Percentiles rank a stretch among this genome's conserved stretches.
Evolutionary conservation across 2,888 invertebrate genomes (phyloP).

Genomic region (Luperina nickerlii): DNA sequence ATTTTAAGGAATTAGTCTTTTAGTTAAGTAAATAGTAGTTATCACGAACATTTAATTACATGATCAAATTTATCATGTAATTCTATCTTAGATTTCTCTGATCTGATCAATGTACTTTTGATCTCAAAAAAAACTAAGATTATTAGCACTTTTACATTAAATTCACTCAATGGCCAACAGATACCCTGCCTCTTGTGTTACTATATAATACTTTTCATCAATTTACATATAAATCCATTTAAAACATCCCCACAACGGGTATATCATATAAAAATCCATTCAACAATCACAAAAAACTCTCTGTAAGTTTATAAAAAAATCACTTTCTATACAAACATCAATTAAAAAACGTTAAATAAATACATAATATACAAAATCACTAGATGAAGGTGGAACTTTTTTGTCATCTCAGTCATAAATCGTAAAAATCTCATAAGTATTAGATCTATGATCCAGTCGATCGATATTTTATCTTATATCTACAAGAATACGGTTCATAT

Average conservation of each 20-base stretch:
- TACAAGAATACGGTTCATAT: conserved; percentile 51
- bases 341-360: conserved; percentile 70
- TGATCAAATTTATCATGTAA: neutral
- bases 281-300: conserved; percentile 67
- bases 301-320: conserved; percentile 55
- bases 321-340: conserved; percentile 65
- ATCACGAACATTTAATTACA: conserved; percentile 19
- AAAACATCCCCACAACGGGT: conserved; percentile 59
- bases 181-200: conserved; percentile 60
- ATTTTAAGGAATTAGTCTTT: conserved; percentile 11
- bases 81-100: too few species aligned
- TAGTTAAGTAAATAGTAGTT: conserved; percentile 7
- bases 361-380: conserved; percentile 72
- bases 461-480: conserved; percentile 61
- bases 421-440: conserved; percentile 67
- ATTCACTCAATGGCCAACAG: conserved; percentile 2
- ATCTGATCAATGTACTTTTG: neutral
- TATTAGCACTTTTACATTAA: conserved; percentile 8
- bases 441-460: conserved; percentile 69
- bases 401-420: conserved; percentile 70
- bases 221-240: conserved; percentile 61
- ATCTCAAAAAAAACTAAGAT: neutral
- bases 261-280: conserved; percentile 69
- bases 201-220: conserved; percentile 70
- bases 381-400: conserved; percentile 70